Conservation (phyloP, 1,140 invertebrate species). For the Globodera rostochiensis region DNA sequence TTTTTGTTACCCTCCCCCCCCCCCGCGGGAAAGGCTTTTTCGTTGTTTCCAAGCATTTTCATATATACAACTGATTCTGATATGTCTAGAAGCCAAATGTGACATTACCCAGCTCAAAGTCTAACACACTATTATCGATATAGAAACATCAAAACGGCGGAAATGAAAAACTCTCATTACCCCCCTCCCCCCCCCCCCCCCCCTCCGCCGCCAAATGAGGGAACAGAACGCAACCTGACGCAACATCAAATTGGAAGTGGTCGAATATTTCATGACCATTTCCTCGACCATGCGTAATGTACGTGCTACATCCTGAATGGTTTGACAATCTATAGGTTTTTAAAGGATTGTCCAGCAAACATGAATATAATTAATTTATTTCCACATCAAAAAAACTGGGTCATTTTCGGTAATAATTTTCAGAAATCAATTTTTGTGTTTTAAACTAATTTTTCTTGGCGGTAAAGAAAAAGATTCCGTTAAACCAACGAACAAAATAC, state of each 20-base stretch:
- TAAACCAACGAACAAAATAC: constrained; percentile 14
- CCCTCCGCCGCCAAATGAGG: too few species aligned
- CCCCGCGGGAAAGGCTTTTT: too few species aligned
- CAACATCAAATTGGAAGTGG: constrained; percentile 10
- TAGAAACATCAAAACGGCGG: too few species aligned
- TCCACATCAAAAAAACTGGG: neutral
- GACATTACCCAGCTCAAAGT: too few species aligned
- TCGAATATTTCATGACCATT: constrained; percentile 16
- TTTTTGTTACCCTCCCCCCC: too few species aligned
- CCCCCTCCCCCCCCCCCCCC: too few species aligned
- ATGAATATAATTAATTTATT: neutral
- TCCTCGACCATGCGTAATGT: constrained; percentile 18
- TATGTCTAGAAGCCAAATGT: too few species aligned
- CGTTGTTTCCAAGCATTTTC: neutral
- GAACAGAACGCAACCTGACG: constrained; percentile 3
- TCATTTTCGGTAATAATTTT: too few species aligned
- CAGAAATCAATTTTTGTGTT: neutral
- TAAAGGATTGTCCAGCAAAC: too few species aligned
- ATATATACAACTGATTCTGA: neutral
- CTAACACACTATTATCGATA: too few species aligned
- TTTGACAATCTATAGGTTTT: too few species aligned
- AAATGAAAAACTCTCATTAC: too few species aligned
- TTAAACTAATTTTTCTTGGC: neutral
- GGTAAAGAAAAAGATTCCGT: neutral
- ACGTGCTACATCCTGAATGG: constrained; percentile 8